These are phyloP conservation scores for Muraenolepis orangiensis DNA, from an alignment of 2,797 vertebrate species.

Conservation along the genomic window DNA sequence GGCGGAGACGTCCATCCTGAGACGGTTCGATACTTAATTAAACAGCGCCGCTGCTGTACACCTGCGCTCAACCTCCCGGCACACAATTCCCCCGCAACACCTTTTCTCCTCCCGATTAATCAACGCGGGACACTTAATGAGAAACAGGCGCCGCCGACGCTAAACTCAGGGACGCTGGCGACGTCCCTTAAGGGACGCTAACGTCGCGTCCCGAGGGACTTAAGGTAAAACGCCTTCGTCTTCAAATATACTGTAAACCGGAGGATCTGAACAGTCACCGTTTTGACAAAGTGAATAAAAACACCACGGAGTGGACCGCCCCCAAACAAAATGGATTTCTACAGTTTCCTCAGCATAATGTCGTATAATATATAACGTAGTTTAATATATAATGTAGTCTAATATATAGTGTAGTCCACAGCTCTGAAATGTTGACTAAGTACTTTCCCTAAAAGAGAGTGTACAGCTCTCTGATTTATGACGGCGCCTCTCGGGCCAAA, in stretches of 20 bases:
- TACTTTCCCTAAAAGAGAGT: neutral
- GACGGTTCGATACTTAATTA: slow-evolving; percentile 78
- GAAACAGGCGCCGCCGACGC: slow-evolving; percentile 51
- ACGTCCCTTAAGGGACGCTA: neutral
- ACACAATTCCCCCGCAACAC: slow-evolving; percentile 64
- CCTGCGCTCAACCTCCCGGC: slow-evolving; percentile 59
- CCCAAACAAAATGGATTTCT: neutral
- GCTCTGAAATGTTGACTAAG: neutral
- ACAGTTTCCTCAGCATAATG: neutral
- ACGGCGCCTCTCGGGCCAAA: neutral
- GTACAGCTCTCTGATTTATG: neutral
- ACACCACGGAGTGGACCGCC: neutral
- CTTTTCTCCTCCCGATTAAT: slow-evolving; percentile 71
- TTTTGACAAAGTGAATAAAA: neutral
- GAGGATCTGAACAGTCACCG: neutral
- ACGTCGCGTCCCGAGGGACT: no score
- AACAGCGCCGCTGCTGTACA: slow-evolving; percentile 70
- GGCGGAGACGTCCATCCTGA: slow-evolving; percentile 69
- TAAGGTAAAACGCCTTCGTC: neutral
- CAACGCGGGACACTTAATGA: slow-evolving; percentile 65
- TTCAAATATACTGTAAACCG: neutral
- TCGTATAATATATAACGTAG: no score
- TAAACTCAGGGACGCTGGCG: slow-evolving; percentile 22
- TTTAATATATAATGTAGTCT: no score
- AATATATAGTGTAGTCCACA: no score